Evolutionary conservation across 2,888 invertebrate genomes (phyloP).

Genomic region (Dolomedes plantarius): DNA sequence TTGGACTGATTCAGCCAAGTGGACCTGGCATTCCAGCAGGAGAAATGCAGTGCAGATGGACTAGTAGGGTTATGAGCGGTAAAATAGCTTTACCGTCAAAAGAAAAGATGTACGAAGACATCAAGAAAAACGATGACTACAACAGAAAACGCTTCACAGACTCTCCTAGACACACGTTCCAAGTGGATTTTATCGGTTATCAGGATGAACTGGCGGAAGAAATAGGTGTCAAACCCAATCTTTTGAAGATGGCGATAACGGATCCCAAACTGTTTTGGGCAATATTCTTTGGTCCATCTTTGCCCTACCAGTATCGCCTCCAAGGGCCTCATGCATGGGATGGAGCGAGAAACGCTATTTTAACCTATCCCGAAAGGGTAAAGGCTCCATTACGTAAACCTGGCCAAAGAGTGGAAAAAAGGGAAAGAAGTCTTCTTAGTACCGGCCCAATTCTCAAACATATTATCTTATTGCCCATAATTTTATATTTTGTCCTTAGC

Average conservation of each 20-base stretch:
- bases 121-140: slow-evolving; percentile 74
- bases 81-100: slow-evolving; percentile 75
- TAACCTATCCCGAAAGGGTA: slow-evolving; percentile 74
- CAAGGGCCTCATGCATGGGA: slow-evolving; percentile 77
- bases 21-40: slow-evolving; percentile 78
- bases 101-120: slow-evolving; percentile 76
- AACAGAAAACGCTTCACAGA: slow-evolving; percentile 66
- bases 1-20: slow-evolving; percentile 78
- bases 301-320: slow-evolving; percentile 77
- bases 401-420: no score
- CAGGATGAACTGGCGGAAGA: slow-evolving; percentile 78
- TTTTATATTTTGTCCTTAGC: no score
- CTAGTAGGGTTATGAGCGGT: slow-evolving; percentile 76
- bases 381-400: no score
- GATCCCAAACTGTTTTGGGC: slow-evolving; percentile 74
- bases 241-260: slow-evolving; percentile 75
- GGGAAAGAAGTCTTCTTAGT: no score
- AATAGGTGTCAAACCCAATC: slow-evolving; percentile 77
- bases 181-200: slow-evolving; percentile 74
- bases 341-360: slow-evolving; percentile 77
- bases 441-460: no score
- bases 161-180: slow-evolving; percentile 65
- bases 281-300: slow-evolving; percentile 76
- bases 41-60: slow-evolving; percentile 78
- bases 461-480: no score